Percentiles rank a stretch among this genome's conserved stretches.
These are phyloP conservation scores for Entosphenus tridentatus DNA, from an alignment of 2,113 vertebrate genomes.

Conservation along the genomic window DNA sequence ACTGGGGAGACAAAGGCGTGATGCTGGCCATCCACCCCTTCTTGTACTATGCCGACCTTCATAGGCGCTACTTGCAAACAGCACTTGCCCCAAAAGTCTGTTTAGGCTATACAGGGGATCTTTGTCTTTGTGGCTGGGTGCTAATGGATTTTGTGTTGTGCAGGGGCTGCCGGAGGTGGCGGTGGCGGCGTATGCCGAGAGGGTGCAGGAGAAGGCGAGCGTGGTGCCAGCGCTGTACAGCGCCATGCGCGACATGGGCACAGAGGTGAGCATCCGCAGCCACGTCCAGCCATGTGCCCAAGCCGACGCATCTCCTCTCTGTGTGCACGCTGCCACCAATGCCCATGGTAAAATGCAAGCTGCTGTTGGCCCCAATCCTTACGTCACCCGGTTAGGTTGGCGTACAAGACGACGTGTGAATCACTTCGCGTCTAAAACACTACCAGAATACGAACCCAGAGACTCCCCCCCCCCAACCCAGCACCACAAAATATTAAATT, in stretches of 20 bases:
- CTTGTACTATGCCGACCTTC: too few relatives aligned
- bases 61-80: too few relatives aligned
- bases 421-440: constrained; percentile 18
- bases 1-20: too few relatives aligned
- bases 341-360: constrained; percentile 12
- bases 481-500: too few relatives aligned
- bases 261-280: constrained; percentile 36
- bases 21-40: too few relatives aligned
- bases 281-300: too few relatives aligned
- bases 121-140: too few relatives aligned
- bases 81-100: too few relatives aligned
- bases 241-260: constrained; percentile 74
- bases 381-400: constrained; percentile 15
- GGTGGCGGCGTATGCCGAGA: constrained; percentile 37
- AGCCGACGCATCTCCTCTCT: constrained; percentile 12
- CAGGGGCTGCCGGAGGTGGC: too few relatives aligned
- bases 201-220: constrained; percentile 61
- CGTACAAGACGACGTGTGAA: constrained; percentile 20
- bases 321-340: constrained; percentile 12
- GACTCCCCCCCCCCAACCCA: too few relatives aligned
- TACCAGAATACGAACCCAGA: constrained; percentile 12
- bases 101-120: too few relatives aligned
- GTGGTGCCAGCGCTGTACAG: constrained; percentile 78
- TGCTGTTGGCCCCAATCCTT: constrained; percentile 15
- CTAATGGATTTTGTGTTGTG: too few relatives aligned